Evolutionary conservation across 2,888 invertebrate species (phyloP).

Genomic region (Lycocerus yunnanus): DNA sequence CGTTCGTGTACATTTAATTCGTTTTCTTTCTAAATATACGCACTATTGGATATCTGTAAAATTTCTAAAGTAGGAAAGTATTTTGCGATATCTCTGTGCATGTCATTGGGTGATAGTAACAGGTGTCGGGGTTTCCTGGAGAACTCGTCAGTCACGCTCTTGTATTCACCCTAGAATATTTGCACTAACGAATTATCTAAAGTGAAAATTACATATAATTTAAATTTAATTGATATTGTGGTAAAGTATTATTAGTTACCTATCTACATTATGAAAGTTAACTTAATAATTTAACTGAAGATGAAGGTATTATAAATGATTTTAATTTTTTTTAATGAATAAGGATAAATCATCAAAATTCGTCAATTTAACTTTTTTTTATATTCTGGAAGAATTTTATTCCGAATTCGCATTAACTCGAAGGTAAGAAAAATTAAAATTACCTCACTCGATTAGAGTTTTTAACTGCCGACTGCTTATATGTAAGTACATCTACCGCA

Average conservation of each 20-base stretch:
- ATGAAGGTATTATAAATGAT: not conserved
- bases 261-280: not conserved
- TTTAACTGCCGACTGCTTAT: no score
- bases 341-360: no score
- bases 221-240: not conserved
- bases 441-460: no score
- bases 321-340: not conserved
- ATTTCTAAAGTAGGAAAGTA: not conserved
- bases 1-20: not conserved
- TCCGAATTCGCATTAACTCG: no score
- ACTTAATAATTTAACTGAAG: not conserved
- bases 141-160: conserved; percentile 23
- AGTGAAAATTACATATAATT: not conserved
- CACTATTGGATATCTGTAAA: not conserved
- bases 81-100: conserved; percentile 12
- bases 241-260: no score
- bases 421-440: no score
- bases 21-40: not conserved
- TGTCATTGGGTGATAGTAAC: conserved; percentile 23
- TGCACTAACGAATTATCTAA: conserved; percentile 1
- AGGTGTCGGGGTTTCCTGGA: conserved; percentile 21
- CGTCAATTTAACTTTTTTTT: no score
- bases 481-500: no score
- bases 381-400: no score
- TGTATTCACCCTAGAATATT: conserved; percentile 18